Evolutionary conservation across 2,888 invertebrate species (phyloP).

Genomic region (Sclerodermus sp.): DNA sequence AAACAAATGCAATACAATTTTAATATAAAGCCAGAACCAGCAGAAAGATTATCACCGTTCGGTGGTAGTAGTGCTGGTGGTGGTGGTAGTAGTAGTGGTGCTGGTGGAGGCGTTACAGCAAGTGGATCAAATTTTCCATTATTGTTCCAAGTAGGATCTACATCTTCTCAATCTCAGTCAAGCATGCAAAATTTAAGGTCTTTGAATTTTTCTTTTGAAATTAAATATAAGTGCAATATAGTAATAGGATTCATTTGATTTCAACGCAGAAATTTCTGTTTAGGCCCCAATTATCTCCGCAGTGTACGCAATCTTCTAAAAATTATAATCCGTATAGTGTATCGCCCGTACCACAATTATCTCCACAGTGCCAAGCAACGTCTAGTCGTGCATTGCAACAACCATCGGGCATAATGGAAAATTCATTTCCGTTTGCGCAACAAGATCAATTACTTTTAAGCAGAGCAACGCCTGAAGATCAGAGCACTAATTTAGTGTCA

Average conservation of each 20-base stretch:
- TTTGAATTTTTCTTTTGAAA: neutral
- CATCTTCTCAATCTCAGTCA: conserved; percentile 23
- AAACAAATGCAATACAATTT: conserved; percentile 36
- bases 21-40: conserved; percentile 44
- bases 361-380: conserved; percentile 23
- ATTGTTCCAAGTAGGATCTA: conserved; percentile 24
- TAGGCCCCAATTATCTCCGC: conserved; percentile 39
- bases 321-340: conserved; percentile 33
- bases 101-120: no score
- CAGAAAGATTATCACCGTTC: conserved; percentile 31
- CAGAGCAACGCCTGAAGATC: no score
- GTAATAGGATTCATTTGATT: neutral
- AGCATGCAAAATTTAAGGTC: conserved; percentile 34
- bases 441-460: no score
- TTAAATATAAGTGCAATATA: neutral
- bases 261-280: conserved; percentile 2
- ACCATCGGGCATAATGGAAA: no score
- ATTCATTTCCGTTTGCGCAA: no score
- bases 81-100: no score
- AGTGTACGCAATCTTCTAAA: conserved; percentile 42
- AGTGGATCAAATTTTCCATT: conserved; percentile 3
- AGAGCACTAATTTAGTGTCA: no score
- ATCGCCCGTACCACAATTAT: conserved; percentile 24
- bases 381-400: conserved; percentile 21
- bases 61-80: conserved; percentile 22